Conservation (phyloP, 2,888 invertebrate species). For the Clitarchus hookeri region DNA sequence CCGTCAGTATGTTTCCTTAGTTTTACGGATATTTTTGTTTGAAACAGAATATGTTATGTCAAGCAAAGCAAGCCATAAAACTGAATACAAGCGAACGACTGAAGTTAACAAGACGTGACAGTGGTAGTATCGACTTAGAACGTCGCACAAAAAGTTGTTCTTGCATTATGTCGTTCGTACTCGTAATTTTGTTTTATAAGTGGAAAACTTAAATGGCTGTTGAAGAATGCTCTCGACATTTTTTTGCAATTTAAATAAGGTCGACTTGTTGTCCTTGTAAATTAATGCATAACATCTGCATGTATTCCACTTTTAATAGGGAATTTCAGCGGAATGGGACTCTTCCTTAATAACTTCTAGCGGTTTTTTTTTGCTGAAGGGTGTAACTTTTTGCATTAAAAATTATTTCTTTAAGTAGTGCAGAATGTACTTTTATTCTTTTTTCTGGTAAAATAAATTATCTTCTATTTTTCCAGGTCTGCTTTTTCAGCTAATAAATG, state of each 20-base stretch:
- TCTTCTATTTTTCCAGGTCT: no score
- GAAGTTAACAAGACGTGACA: neutral
- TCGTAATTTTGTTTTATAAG: neutral
- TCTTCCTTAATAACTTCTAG: neutral
- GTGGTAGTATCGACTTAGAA: neutral
- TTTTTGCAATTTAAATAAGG: neutral
- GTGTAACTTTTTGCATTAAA: neutral
- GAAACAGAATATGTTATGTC: no score
- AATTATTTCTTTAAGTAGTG: neutral
- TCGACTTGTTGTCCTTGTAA: conserved; percentile 1
- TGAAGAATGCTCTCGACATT: neutral
- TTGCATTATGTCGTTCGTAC: neutral
- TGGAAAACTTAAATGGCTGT: neutral
- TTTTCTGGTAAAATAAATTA: neutral
- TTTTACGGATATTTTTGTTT: no score
- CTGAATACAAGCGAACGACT: no score
- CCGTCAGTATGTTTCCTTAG: no score
- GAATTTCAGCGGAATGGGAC: neutral
- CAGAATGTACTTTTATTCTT: neutral
- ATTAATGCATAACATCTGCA: neutral
- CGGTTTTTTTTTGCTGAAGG: neutral
- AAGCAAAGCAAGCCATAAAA: no score
- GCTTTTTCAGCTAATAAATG: no score
- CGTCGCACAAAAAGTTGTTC: neutral
- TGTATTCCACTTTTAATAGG: neutral